Evolutionary conservation across 1,140 invertebrate species (phyloP).

Genomic region (Orius laevigatus): DNA sequence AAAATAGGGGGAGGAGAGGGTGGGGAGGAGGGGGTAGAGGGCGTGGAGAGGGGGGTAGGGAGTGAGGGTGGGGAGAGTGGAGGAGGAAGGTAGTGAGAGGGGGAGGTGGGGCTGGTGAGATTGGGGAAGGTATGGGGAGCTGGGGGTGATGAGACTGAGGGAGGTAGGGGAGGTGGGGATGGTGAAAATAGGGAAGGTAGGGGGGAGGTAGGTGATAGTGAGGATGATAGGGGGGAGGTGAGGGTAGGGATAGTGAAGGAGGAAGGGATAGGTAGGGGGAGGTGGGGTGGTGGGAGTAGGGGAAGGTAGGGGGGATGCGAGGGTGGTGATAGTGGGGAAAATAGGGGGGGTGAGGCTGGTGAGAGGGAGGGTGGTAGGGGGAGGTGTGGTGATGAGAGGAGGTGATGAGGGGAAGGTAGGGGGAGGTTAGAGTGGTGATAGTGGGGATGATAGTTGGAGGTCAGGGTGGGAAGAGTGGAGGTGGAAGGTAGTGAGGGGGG

Average conservation of each 20-base stretch:
- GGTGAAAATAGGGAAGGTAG: background rate
- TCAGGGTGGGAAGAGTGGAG: too few species aligned
- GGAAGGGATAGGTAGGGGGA: background rate
- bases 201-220: background rate
- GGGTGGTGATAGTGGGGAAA: too few species aligned
- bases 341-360: too few species aligned
- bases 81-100: background rate
- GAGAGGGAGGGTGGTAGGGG: too few species aligned
- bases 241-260: background rate
- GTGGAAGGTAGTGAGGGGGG: too few species aligned
- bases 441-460: too few species aligned
- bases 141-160: background rate
- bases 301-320: background rate
- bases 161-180: background rate
- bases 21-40: background rate
- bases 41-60: background rate
- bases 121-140: background rate
- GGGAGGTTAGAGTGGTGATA: too few species aligned
- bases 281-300: too few species aligned
- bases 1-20: background rate
- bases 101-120: background rate
- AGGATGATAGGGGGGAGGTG: background rate
- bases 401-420: too few species aligned
- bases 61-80: background rate
- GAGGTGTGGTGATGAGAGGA: too few species aligned